Percentiles rank a stretch among this genome's conserved stretches.
Conservation (phyloP, 1,140 invertebrate species). For the Tetragnatha versicolor region DNA sequence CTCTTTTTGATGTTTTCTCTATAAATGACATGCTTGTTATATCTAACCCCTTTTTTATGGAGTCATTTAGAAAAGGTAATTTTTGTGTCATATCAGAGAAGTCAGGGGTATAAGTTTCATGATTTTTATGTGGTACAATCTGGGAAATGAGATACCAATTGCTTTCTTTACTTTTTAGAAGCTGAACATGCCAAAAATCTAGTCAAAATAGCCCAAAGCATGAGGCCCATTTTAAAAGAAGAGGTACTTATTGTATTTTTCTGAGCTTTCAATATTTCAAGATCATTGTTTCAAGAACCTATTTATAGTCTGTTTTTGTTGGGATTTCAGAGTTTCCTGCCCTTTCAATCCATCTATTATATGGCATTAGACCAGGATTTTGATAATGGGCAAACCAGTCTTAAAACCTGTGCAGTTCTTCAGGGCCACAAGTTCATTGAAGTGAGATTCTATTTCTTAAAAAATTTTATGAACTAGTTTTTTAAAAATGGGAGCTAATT, state of each 20-base stretch:
- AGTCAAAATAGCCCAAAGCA: conserved; percentile 66
- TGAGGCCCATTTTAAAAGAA: conserved; percentile 67
- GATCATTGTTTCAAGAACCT: background rate
- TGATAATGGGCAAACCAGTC: conserved; percentile 66
- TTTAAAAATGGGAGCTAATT: no score
- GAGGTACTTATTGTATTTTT: conserved; percentile 64
- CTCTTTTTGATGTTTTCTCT: no score
- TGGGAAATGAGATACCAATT: no score
- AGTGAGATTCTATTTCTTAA: conserved; percentile 60
- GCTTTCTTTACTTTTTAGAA: conserved; percentile 62
- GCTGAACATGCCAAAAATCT: conserved; percentile 68
- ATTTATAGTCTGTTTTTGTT: background rate
- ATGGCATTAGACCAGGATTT: conserved; percentile 69
- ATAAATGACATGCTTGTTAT: no score
- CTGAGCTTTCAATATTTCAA: background rate
- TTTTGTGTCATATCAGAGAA: no score
- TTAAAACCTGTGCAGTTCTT: conserved; percentile 66
- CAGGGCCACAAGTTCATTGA: conserved; percentile 69
- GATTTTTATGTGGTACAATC: no score
- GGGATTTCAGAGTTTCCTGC: conserved; percentile 65
- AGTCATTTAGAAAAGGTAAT: no score
- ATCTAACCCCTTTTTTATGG: no score
- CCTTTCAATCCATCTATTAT: conserved; percentile 70
- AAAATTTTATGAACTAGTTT: no score
- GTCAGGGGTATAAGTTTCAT: no score